These are phyloP conservation scores for Philaethria dido DNA, from an alignment of 2,888 invertebrate species.

Conservation along the genomic window DNA sequence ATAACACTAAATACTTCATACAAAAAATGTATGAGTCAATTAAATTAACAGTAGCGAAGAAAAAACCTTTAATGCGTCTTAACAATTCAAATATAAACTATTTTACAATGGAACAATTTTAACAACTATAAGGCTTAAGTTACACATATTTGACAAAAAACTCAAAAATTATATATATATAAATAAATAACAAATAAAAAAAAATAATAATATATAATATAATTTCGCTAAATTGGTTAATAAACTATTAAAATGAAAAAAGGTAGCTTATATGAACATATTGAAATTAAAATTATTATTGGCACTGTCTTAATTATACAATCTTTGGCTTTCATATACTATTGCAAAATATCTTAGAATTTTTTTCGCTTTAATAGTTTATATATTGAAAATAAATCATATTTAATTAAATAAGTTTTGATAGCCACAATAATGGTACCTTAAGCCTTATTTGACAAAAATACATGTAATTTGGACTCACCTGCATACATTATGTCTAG, in stretches of 20 bases:
- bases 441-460: constrained; percentile 31
- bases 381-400: constrained; percentile 2
- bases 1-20: neutral
- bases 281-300: constrained; percentile 9
- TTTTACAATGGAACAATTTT: constrained; percentile 30
- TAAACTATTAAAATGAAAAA: constrained; percentile 11
- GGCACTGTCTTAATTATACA: constrained; percentile 15
- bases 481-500: constrained; percentile 65
- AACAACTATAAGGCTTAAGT: constrained; percentile 36
- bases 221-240: neutral
- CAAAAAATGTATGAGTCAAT: constrained; percentile 9
- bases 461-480: constrained; percentile 63
- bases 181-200: constrained; percentile 10
- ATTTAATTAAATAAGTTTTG: neutral
- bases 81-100: constrained; percentile 32
- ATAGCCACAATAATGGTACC: constrained; percentile 18
- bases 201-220: neutral
- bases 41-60: constrained; percentile 13
- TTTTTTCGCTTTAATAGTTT: constrained; percentile 4
- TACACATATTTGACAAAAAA: too few relatives aligned
- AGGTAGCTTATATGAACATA: neutral
- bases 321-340: constrained; percentile 17
- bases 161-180: constrained; percentile 4
- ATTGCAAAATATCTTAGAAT: constrained; percentile 10
- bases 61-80: constrained; percentile 12